Conservation (phyloP, 2,113 vertebrate species). For the Sterna hirundo region DNA sequence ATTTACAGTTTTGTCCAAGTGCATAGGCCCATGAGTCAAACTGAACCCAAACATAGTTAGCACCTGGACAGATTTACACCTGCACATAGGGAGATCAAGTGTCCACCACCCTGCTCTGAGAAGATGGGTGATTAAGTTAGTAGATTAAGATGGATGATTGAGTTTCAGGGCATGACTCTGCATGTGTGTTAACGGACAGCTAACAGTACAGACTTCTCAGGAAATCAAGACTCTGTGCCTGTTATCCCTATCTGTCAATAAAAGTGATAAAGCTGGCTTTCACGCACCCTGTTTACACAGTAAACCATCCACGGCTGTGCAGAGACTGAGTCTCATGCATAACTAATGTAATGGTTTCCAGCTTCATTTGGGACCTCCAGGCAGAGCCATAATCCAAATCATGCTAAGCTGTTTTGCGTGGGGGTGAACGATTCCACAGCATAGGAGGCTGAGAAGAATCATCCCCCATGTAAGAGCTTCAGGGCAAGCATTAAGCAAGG, state of each 20-base stretch:
- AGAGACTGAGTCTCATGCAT: background rate
- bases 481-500: background rate
- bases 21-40: background rate
- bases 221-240: background rate
- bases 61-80: background rate
- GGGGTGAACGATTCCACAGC: accelerated
- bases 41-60: background rate
- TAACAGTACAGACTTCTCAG: background rate
- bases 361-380: background rate
- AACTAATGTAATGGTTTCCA: background rate
- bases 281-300: background rate
- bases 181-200: background rate
- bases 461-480: background rate
- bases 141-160: background rate
- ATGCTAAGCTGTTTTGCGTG: accelerated
- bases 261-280: background rate
- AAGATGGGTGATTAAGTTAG: background rate
- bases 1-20: background rate
- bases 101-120: background rate
- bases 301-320: background rate
- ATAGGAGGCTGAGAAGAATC: background rate
- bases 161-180: background rate
- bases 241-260: background rate
- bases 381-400: background rate
- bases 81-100: background rate